Conservation (phyloP, 2,888 invertebrate genomes). For the Lasioglossum villosulum region DNA sequence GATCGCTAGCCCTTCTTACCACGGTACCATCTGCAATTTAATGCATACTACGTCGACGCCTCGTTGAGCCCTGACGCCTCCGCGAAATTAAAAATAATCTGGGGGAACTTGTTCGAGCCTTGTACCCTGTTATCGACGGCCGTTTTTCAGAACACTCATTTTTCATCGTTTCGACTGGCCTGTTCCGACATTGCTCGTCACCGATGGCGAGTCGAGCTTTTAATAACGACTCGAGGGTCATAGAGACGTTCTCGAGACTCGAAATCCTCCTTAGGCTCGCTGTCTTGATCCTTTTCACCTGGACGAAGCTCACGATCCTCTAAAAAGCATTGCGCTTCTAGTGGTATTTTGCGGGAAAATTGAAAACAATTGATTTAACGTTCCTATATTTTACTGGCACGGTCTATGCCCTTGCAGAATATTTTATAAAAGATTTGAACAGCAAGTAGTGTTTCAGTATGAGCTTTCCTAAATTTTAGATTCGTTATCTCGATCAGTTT, state of each 20-base stretch:
- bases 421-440: no score
- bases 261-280: neutral
- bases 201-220: neutral
- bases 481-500: no score
- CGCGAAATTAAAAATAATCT: slow-evolving; percentile 47
- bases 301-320: neutral
- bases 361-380: neutral
- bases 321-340: neutral
- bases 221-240: neutral
- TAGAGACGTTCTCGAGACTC: neutral
- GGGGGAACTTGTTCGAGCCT: slow-evolving; percentile 2
- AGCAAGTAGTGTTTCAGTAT: no score
- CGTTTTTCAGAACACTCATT: slow-evolving; percentile 4
- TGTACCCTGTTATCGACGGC: slow-evolving; percentile 34
- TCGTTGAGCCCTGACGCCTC: slow-evolving; percentile 33
- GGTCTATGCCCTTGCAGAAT: no score
- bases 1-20: slow-evolving; percentile 50
- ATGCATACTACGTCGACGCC: slow-evolving; percentile 51
- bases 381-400: no score
- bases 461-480: no score
- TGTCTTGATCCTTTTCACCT: neutral
- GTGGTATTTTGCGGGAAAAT: neutral
- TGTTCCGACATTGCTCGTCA: neutral
- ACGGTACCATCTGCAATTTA: slow-evolving; percentile 55
- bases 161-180: slow-evolving; percentile 9